Conservation (phyloP, 1,140 invertebrate species). For the Habropoda laboriosa region DNA sequence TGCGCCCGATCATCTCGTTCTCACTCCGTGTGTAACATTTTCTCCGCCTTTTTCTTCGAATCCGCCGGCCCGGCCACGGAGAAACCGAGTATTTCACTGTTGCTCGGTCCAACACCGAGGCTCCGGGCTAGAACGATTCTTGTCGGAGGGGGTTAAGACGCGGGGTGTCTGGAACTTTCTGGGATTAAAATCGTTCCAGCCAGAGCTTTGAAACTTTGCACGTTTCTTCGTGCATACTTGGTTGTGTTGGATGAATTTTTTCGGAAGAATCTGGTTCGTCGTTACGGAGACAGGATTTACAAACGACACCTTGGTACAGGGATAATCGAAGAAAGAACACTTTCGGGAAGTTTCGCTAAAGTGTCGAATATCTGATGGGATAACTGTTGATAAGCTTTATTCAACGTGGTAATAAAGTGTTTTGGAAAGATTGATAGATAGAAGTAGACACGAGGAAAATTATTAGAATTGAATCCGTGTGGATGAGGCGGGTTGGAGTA, state of each 20-base stretch:
- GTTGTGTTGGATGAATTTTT: no score
- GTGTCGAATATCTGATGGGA: not conserved
- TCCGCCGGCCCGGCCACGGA: not conserved
- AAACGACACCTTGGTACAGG: no score
- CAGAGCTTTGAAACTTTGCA: no score
- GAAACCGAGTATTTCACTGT: conserved; percentile 28
- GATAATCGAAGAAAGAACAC: no score
- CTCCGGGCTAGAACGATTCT: conserved; percentile 38
- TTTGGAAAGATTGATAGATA: not conserved
- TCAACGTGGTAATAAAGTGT: not conserved
- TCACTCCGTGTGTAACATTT: conserved; percentile 16
- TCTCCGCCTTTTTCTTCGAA: conserved; percentile 34
- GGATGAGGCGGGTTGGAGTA: not conserved
- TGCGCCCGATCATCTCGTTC: conserved; percentile 8
- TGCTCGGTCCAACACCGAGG: not conserved
- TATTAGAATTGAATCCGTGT: not conserved
- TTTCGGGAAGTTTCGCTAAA: no score
- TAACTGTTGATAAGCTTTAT: not conserved
- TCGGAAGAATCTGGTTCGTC: no score
- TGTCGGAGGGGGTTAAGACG: no score
- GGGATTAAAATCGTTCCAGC: no score
- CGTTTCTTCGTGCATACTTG: no score
- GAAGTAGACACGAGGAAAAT: not conserved
- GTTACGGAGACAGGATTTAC: no score
- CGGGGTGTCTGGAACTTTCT: no score